Evolutionary conservation across 23 tunicate species (phyloP).

Genomic region (Styela clava): DNA sequence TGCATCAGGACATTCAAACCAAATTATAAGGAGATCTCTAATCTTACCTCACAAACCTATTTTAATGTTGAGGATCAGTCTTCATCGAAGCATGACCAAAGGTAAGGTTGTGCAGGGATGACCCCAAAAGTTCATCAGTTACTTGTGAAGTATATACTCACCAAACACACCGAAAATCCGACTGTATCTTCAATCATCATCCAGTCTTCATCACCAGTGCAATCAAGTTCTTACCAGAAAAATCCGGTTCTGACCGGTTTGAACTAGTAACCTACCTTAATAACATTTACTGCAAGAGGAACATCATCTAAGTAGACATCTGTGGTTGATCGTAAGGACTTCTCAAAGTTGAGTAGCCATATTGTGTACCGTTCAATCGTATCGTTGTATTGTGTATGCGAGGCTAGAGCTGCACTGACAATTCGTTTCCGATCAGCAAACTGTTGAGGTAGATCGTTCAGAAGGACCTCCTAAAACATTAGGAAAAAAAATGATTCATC

Average conservation of each 20-base stretch:
- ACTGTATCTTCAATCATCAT: neutral
- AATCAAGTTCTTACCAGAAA: neutral
- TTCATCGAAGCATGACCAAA: too few relatives aligned
- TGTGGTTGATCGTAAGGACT: constrained; percentile 58
- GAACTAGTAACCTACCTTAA: constrained; percentile 45
- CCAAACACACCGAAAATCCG: neutral
- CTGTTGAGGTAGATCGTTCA: constrained; percentile 64
- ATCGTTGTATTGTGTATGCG: constrained; percentile 70
- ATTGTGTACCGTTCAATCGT: constrained; percentile 65
- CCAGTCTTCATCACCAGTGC: neutral
- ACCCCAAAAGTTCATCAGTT: too few relatives aligned
- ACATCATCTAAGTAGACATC: constrained; percentile 86
- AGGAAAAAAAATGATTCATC: too few relatives aligned
- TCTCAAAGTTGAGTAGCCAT: constrained; percentile 79
- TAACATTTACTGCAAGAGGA: constrained; percentile 29
- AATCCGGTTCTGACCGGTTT: neutral
- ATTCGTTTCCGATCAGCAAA: constrained; percentile 69
- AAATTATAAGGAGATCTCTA: too few relatives aligned
- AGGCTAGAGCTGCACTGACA: constrained; percentile 69
- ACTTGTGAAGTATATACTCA: neutral
- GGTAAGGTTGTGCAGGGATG: too few relatives aligned
- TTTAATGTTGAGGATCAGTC: too few relatives aligned
- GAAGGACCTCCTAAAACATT: constrained; percentile 47
- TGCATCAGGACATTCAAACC: too few relatives aligned
- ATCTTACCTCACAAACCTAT: too few relatives aligned